These are phyloP conservation scores for Thamnophis sirtalis DNA, from an alignment of 2,113 vertebrate genomes.

Conservation along the genomic window DNA sequence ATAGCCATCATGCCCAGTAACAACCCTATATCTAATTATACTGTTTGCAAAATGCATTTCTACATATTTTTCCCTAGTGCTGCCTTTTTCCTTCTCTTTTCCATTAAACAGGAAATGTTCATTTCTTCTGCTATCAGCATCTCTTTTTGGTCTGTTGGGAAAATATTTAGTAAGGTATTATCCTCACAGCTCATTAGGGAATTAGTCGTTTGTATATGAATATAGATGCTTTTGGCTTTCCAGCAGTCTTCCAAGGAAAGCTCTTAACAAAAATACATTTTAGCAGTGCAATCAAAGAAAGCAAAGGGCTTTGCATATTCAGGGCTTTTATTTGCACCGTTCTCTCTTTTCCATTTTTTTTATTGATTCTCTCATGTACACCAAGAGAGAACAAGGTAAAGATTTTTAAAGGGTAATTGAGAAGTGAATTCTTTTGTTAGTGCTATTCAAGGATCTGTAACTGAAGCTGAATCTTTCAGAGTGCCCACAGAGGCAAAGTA, in stretches of 20 bases:
- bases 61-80: background rate
- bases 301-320: background rate
- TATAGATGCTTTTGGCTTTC: constrained; percentile 7
- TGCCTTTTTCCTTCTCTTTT: constrained; percentile 32
- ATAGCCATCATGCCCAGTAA: constrained; percentile 15
- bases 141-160: constrained; percentile 25
- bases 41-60: background rate
- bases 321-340: background rate
- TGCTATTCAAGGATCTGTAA: background rate
- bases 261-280: constrained; percentile 27
- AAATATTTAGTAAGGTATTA: constrained; percentile 37
- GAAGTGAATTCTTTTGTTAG: background rate
- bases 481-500: background rate
- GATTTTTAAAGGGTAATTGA: constrained; percentile 22
- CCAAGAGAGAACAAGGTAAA: background rate
- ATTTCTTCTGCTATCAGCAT: constrained; percentile 33
- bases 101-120: constrained; percentile 14
- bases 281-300: background rate
- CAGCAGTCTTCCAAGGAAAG: background rate
- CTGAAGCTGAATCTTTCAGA: background rate
- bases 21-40: constrained; percentile 24
- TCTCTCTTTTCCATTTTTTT: background rate
- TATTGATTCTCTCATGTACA: background rate
- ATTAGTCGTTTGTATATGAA: constrained; percentile 27
- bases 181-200: constrained; percentile 13